These are phyloP conservation scores for Phodopus roborovskii DNA, from an alignment of 2,113 vertebrate genomes.

Conservation along the genomic window DNA sequence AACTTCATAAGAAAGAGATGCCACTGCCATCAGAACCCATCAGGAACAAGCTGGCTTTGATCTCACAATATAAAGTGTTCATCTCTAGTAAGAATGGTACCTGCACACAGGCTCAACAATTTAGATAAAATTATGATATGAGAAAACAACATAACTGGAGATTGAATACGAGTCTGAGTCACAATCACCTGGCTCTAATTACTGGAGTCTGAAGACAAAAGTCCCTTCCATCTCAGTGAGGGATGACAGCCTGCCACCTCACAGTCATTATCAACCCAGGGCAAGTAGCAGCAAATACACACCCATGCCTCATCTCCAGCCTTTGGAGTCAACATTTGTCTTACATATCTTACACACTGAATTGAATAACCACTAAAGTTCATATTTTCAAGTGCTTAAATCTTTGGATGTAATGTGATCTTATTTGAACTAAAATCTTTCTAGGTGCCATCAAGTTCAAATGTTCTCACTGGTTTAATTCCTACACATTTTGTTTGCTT, in stretches of 20 bases:
- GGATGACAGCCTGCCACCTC: not conserved
- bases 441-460: not conserved
- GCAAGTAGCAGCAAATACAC: not conserved
- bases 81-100: not conserved
- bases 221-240: not conserved
- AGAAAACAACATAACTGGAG: not conserved
- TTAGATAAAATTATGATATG: not conserved
- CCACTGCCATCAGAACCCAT: not conserved
- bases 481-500: not conserved
- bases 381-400: not conserved
- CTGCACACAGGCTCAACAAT: not conserved
- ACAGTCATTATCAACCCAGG: not conserved
- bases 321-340: not conserved
- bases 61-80: not conserved
- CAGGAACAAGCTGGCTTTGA: not conserved
- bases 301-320: not conserved
- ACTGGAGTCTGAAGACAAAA: not conserved
- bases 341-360: not conserved
- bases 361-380: not conserved
- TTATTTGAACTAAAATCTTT: not conserved
- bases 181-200: not conserved
- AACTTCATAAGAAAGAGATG: constrained; percentile 24
- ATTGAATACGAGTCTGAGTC: not conserved
- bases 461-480: not conserved
- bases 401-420: not conserved